Conservation (phyloP, 2,113 vertebrate species). For the Phaethon lepturus region DNA sequence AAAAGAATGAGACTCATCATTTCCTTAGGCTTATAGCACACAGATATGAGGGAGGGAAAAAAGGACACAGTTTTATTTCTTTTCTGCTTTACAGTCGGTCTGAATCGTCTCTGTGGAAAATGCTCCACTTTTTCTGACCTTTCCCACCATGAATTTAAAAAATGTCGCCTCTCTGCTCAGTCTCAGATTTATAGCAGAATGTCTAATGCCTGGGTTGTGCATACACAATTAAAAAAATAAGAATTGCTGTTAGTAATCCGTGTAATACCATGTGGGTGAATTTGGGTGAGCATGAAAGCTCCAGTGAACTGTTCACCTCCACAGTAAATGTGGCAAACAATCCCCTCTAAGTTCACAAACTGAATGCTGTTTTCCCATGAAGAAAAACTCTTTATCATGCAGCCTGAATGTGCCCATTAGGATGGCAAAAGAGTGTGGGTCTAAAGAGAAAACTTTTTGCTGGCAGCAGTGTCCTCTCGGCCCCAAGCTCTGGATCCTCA, state of each 20-base stretch:
- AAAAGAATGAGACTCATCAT: neutral
- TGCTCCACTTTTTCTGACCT: constrained; percentile 35
- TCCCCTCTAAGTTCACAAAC: constrained; percentile 59
- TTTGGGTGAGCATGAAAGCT: constrained; percentile 68
- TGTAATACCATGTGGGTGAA: constrained; percentile 60
- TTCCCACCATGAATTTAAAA: constrained; percentile 55
- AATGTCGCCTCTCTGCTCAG: neutral
- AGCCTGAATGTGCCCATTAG: constrained; percentile 58
- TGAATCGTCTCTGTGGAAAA: constrained; percentile 39
- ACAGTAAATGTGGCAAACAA: constrained; percentile 61
- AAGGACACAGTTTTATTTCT: neutral
- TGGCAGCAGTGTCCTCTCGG: neutral
- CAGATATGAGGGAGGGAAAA: neutral
- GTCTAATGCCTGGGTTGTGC: neutral
- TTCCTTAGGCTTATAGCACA: neutral
- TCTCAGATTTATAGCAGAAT: neutral
- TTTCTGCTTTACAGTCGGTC: constrained; percentile 6
- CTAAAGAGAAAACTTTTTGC: constrained; percentile 33
- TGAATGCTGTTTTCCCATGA: constrained; percentile 61
- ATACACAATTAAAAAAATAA: constrained; percentile 50
- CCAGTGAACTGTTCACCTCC: constrained; percentile 73
- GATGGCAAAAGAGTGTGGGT: constrained; percentile 18
- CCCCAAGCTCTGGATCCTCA: neutral
- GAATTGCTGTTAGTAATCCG: constrained; percentile 28
- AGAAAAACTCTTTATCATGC: constrained; percentile 64